Evolutionary conservation across 1,140 invertebrate genomes (phyloP).

Genomic region (Drosophila baimaii): DNA sequence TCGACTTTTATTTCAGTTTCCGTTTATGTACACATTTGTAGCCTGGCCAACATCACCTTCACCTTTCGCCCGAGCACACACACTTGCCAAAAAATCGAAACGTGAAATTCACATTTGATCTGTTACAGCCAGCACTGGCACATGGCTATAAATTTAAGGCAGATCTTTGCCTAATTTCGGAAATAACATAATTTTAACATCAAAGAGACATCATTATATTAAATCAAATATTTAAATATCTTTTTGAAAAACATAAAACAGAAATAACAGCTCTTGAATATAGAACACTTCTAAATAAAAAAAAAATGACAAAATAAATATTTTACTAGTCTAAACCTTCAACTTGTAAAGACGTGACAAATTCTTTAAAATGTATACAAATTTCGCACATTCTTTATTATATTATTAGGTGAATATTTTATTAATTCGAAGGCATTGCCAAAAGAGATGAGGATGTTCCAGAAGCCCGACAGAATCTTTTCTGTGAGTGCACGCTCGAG

Average conservation of each 20-base stretch:
- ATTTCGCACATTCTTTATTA: too few species aligned
- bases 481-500: slow-evolving; percentile 7
- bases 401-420: not conserved
- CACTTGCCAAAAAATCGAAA: slow-evolving; percentile 2
- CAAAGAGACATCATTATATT: too few species aligned
- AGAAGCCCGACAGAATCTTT: not conserved
- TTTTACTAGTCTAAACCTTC: too few species aligned
- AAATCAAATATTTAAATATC: too few species aligned
- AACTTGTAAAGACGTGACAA: too few species aligned
- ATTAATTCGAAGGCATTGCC: not conserved
- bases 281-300: not conserved
- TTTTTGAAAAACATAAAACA: too few species aligned
- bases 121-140: too few species aligned
- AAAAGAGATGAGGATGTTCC: not conserved
- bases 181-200: too few species aligned
- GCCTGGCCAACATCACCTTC: slow-evolving; percentile 75
- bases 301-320: too few species aligned
- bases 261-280: too few species aligned
- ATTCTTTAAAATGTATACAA: not conserved
- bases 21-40: slow-evolving; percentile 75
- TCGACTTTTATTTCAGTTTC: slow-evolving; percentile 76
- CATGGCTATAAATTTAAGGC: not conserved
- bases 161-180: too few species aligned
- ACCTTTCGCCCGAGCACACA: slow-evolving; percentile 62
- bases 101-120: not conserved